Evolutionary conservation across 2,888 invertebrate genomes (phyloP).

Genomic region (Rambutsinella grinnellia): DNA sequence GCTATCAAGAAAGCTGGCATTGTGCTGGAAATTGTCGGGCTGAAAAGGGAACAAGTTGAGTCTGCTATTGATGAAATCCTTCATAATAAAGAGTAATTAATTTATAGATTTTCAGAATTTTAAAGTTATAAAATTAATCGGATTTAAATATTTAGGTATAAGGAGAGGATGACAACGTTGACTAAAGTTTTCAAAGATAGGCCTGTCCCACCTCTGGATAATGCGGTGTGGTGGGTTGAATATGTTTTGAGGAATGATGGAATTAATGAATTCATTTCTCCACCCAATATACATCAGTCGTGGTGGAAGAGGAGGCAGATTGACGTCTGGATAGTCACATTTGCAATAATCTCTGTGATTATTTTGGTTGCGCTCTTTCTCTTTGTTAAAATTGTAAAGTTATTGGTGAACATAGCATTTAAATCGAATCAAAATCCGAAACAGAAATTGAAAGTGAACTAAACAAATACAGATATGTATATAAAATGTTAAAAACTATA

Average conservation of each 20-base stretch:
- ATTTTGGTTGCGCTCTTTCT: no score
- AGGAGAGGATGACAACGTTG: not conserved
- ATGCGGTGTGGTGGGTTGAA: conserved; percentile 27
- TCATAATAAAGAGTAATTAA: not conserved
- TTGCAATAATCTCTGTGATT: not conserved
- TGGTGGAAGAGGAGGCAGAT: conserved; percentile 48
- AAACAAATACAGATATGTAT: no score
- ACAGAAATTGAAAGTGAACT: no score
- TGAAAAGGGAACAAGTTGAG: conserved; percentile 33
- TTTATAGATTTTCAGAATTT: no score
- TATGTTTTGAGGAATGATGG: conserved; percentile 47
- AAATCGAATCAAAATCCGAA: no score
- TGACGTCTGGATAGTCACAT: conserved; percentile 40
- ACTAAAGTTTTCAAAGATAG: conserved; percentile 21
- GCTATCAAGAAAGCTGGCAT: conserved; percentile 33
- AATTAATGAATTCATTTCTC: conserved; percentile 1
- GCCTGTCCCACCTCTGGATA: conserved; percentile 24
- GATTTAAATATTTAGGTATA: no score
- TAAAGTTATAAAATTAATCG: no score
- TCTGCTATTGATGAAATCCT: conserved; percentile 40
- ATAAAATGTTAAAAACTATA: no score
- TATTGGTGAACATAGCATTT: no score
- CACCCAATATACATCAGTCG: conserved; percentile 17
- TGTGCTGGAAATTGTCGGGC: conserved; percentile 36
- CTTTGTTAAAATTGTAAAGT: no score